Percentiles rank a stretch among this genome's conserved stretches.
phyloP scores from a whole-genome alignment of 2,113 vertebrate species.

The Lampris megalopsis region DNA sequence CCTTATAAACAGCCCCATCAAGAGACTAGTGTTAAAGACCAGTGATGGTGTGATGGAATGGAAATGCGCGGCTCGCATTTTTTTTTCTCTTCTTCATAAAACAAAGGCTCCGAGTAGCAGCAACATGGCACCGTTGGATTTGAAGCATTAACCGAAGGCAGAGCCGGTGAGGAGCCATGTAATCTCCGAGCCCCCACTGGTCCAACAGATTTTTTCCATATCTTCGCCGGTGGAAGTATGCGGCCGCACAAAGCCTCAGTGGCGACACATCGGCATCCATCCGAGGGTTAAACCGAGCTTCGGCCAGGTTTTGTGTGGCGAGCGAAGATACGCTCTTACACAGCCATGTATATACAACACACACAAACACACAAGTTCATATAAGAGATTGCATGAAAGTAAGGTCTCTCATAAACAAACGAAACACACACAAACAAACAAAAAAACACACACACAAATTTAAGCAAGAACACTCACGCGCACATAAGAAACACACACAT shows the following conservation, averaged over 20 bases:
- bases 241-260: constrained; percentile 78
- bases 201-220: constrained; percentile 82
- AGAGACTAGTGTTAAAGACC: constrained; percentile 21
- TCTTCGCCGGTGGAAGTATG: constrained; percentile 78
- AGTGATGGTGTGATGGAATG: constrained; percentile 31
- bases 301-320: constrained; percentile 67
- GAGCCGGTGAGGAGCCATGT: constrained; percentile 75
- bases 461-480: neutral
- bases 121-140: constrained; percentile 74
- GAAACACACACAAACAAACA: neutral
- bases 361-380: constrained; percentile 2
- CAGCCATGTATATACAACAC: constrained; percentile 30
- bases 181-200: constrained; percentile 78
- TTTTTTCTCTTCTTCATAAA: constrained; percentile 42
- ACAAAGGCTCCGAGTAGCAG: constrained; percentile 68
- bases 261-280: constrained; percentile 82
- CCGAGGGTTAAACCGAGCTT: constrained; percentile 76
- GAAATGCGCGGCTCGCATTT: constrained; percentile 49
- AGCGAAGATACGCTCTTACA: constrained; percentile 63
- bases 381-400: constrained; percentile 1
- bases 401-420: constrained; percentile 9
- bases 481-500: constrained; percentile 19
- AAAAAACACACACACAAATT: constrained; percentile 34
- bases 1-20: constrained; percentile 37
- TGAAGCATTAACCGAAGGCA: constrained; percentile 65